Conservation (phyloP, 1,140 invertebrate genomes). For the Zaprionus davidi region DNA sequence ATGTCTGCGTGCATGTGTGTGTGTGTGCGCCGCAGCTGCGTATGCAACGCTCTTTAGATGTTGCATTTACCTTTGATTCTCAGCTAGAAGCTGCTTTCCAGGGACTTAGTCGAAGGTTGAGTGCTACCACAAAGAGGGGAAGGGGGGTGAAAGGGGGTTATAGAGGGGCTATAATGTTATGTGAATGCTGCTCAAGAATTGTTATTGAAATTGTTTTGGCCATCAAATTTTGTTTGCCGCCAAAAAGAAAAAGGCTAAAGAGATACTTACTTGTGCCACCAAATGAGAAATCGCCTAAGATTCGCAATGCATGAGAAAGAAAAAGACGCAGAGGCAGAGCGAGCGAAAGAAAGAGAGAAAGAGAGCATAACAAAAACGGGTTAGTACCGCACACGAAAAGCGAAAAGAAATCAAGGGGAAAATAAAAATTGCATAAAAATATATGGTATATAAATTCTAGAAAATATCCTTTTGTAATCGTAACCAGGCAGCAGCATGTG, state of each 20-base stretch:
- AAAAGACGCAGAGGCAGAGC: slow-evolving; percentile 1
- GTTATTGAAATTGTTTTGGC: slow-evolving; percentile 81
- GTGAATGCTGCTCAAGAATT: slow-evolving; percentile 68
- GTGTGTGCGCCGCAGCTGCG: slow-evolving; percentile 54
- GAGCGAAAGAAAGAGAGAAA: slow-evolving; percentile 7
- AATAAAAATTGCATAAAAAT: slow-evolving; percentile 30
- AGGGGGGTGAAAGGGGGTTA: not conserved
- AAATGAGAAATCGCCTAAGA: slow-evolving; percentile 90
- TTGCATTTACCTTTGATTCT: slow-evolving; percentile 79
- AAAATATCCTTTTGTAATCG: slow-evolving; percentile 33
- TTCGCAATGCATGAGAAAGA: slow-evolving; percentile 4
- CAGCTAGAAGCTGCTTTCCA: slow-evolving; percentile 36
- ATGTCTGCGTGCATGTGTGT: not conserved
- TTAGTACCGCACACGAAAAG: slow-evolving; percentile 61
- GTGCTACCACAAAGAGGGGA: too few relatives aligned
- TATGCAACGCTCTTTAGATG: slow-evolving; percentile 65
- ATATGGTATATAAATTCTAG: slow-evolving; percentile 5
- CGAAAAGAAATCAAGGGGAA: slow-evolving; percentile 23
- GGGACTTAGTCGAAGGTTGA: not conserved
- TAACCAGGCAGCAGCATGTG: not conserved
- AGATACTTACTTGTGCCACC: slow-evolving; percentile 93
- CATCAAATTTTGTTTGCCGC: slow-evolving; percentile 74
- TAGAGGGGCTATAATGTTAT: slow-evolving; percentile 42
- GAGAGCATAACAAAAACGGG: slow-evolving; percentile 64
- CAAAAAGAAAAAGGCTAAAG: slow-evolving; percentile 19